Percentiles rank a stretch among this genome's conserved stretches.
Evolutionary conservation across 2,797 vertebrate genomes (phyloP).

Genomic region (Galagoides demidoff): DNA sequence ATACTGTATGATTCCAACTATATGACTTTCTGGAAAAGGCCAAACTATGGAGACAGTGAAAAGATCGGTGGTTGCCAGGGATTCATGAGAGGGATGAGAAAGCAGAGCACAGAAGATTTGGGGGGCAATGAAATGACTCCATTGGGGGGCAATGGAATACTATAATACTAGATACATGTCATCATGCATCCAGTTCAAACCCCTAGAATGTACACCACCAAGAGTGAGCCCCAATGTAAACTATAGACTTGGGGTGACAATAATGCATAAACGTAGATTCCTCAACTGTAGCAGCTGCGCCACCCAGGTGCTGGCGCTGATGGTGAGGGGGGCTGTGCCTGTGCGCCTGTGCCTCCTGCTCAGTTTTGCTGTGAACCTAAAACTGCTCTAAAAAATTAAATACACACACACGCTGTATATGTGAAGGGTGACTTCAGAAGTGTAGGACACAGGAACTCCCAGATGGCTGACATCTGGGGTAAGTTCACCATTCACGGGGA

Average conservation of each 20-base stretch:
- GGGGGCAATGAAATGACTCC: not conserved
- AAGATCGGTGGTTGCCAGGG: not conserved
- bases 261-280: rapidly evolving
- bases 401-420: not conserved
- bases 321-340: rapidly evolving
- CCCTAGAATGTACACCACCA: not conserved
- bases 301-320: not conserved
- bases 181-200: not conserved
- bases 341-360: not conserved
- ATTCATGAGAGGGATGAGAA: not conserved
- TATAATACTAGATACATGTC: not conserved
- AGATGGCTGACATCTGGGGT: not conserved
- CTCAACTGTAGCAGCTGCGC: not conserved
- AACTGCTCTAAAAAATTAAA: not conserved
- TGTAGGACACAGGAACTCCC: not conserved
- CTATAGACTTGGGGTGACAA: not conserved
- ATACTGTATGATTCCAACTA: not conserved
- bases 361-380: not conserved
- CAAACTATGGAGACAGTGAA: not conserved
- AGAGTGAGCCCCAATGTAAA: not conserved
- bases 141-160: not conserved
- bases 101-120: not conserved
- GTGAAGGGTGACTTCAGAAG: not conserved
- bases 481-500: not conserved
- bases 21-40: not conserved